phyloP scores from a whole-genome alignment of 2,888 invertebrate species.

The Eulithis prunata region DNA sequence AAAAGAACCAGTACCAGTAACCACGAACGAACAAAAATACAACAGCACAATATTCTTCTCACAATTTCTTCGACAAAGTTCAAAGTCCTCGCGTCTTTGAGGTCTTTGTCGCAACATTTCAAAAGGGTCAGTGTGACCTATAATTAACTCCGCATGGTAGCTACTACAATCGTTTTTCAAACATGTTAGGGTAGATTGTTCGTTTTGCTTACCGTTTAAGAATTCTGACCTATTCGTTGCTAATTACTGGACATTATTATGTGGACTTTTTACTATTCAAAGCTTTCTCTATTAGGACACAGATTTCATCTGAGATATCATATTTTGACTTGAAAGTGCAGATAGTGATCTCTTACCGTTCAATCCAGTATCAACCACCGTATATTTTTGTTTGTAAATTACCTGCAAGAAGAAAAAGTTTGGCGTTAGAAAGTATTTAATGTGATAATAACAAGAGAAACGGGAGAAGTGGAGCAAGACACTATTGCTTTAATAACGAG shows the following conservation, averaged over 20 bases:
- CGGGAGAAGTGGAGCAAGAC: constrained; percentile 40
- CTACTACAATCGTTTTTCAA: constrained; percentile 65
- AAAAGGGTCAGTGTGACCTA: constrained; percentile 70
- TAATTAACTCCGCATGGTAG: constrained; percentile 74
- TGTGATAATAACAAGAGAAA: constrained; percentile 44
- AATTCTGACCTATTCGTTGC: constrained; percentile 27
- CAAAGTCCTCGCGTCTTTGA: constrained; percentile 58
- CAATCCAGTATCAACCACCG: constrained; percentile 12
- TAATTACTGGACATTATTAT: constrained; percentile 23
- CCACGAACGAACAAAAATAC: constrained; percentile 9
- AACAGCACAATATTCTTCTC: constrained; percentile 37
- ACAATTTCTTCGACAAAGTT: constrained; percentile 51
- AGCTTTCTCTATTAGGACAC: background rate
- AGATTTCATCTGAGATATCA: background rate
- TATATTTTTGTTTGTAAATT: constrained; percentile 42
- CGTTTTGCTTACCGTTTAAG: constrained; percentile 42
- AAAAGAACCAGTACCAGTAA: background rate
- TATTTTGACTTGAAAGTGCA: too few species aligned
- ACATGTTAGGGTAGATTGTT: constrained; percentile 40
- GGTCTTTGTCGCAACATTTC: constrained; percentile 57
- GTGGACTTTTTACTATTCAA: constrained; percentile 2
- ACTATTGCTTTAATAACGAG: constrained; percentile 41
- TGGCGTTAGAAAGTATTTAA: constrained; percentile 41
- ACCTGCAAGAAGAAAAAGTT: constrained; percentile 62
- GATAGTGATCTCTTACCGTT: constrained; percentile 12